Conservation (phyloP, 2,888 invertebrate genomes). For the Polyploca ridens region DNA sequence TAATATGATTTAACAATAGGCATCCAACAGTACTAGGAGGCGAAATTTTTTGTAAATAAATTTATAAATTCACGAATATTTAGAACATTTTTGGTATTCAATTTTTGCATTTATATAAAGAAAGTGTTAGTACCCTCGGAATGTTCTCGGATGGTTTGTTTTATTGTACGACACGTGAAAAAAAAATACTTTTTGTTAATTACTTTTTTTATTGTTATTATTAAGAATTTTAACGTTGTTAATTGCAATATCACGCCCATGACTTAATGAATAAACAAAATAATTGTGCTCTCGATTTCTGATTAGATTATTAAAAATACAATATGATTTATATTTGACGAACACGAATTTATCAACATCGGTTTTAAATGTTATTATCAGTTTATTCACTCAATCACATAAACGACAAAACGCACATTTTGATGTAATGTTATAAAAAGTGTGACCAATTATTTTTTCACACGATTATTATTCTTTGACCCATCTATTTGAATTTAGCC, state of each 20-base stretch:
- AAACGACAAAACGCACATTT: not conserved
- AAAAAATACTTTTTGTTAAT: slow-evolving; percentile 76
- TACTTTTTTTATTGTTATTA: slow-evolving; percentile 81
- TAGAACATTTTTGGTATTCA: slow-evolving; percentile 73
- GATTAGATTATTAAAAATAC: not conserved
- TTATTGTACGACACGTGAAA: slow-evolving; percentile 42
- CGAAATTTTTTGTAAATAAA: slow-evolving; percentile 75
- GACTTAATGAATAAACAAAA: slow-evolving; percentile 36
- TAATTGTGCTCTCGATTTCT: slow-evolving; percentile 40
- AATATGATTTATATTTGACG: slow-evolving; percentile 5
- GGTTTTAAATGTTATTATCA: not conserved
- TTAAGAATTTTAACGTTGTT: slow-evolving; percentile 83
- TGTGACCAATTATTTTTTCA: too few species aligned
- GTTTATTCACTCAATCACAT: not conserved
- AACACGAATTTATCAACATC: slow-evolving; percentile 1
- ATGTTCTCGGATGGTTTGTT: slow-evolving; percentile 80
- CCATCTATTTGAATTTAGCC: too few species aligned
- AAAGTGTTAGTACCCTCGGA: slow-evolving; percentile 62
- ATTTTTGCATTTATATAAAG: slow-evolving; percentile 77
- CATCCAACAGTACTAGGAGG: slow-evolving; percentile 52
- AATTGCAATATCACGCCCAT: slow-evolving; percentile 67
- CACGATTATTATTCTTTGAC: too few species aligned
- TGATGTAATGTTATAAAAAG: too few species aligned
- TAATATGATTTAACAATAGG: slow-evolving; percentile 52
- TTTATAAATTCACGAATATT: slow-evolving; percentile 73